Evolutionary conservation across 2,888 invertebrate genomes (phyloP), one percentile per base, ranked within the genome.

Genomic region (Cataglyphis rosenhaueri): DNA sequence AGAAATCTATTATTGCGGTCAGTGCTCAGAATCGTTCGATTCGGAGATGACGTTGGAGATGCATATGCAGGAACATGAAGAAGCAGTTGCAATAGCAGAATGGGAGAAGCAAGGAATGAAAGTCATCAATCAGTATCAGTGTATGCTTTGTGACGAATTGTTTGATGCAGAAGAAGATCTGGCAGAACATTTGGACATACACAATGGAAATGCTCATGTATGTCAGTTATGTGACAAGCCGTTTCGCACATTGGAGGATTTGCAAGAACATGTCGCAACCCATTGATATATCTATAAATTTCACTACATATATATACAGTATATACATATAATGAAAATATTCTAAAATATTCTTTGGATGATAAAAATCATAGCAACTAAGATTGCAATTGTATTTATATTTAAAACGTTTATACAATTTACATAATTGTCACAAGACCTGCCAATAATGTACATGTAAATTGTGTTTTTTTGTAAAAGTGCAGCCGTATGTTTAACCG

Each of bases 221-320:
- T 94, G 94, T 74, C 87, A 93, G 44, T 83, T 94, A 21, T 94
- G 94, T 71, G 94, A 94, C 25, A 92, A 92, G 74, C 92, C 92
- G 0, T 94, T 94, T 38, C 74, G 91, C 0, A 93, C 91, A 12
- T 86, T 94, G 6, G 91, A 90, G 61, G 92, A 94, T 15, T 81
- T 94, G 4, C 94, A 94, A 68, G 85, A 88, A 38, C 94, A 94
- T 59, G 94, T 94, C 8, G 91, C 92, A 0, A 92, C 91, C n/a
- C 94, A 94, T 84, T 93, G 90, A 93, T 88, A 25, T 52, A 64
- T 32, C 3, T 44, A 44, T 41, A 3, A 66, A 57, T 32, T 44
- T 25, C 18, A 57, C 9, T n/a, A 1, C 52, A 25, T 62, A 3
- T 25, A 8, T 3, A 29, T 29, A 29, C 29, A 29, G 29, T 29